Evolutionary conservation across 2,888 invertebrate species (phyloP).

Genomic region (Anthophora plumipes): DNA sequence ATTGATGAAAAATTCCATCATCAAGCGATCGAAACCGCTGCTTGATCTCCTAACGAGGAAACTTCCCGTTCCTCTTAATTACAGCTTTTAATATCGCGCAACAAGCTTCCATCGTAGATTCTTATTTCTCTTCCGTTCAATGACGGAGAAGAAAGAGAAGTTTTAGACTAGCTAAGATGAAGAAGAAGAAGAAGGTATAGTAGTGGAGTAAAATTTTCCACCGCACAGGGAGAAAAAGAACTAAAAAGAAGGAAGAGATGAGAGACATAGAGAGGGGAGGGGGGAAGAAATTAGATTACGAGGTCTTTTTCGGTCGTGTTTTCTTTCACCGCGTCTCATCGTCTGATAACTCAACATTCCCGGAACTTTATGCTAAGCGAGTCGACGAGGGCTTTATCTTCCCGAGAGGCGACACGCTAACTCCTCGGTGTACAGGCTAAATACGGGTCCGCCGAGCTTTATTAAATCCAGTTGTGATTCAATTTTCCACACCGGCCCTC

Average conservation of each 20-base stretch:
- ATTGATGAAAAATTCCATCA: conserved; percentile 25
- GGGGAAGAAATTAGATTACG: conserved; percentile 17
- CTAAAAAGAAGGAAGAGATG: not conserved
- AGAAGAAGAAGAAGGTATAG: not conserved
- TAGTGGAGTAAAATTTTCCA: not conserved
- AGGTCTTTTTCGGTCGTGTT: not conserved
- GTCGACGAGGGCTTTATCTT: conserved; percentile 40
- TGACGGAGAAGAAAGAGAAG: not conserved
- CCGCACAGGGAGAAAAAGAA: not conserved
- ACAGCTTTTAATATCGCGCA: conserved; percentile 18
- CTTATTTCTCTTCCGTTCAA: not conserved
- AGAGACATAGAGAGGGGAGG: not conserved
- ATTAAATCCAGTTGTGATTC: conserved; percentile 65
- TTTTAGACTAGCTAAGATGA: not conserved
- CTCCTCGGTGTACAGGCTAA: conserved; percentile 52
- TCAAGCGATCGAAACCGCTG: not conserved
- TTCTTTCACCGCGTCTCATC: not conserved
- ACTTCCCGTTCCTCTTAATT: conserved; percentile 19
- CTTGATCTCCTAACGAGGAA: conserved; percentile 9
- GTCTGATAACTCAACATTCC: conserved; percentile 20
- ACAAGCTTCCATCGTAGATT: not conserved
- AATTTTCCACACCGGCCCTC: conserved; percentile 31
- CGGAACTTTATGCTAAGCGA: conserved; percentile 46
- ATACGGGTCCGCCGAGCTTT: conserved; percentile 54
- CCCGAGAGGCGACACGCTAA: conserved; percentile 42